Evolutionary conservation across 2,888 invertebrate species (phyloP).

Genomic region (Morpho achilles): DNA sequence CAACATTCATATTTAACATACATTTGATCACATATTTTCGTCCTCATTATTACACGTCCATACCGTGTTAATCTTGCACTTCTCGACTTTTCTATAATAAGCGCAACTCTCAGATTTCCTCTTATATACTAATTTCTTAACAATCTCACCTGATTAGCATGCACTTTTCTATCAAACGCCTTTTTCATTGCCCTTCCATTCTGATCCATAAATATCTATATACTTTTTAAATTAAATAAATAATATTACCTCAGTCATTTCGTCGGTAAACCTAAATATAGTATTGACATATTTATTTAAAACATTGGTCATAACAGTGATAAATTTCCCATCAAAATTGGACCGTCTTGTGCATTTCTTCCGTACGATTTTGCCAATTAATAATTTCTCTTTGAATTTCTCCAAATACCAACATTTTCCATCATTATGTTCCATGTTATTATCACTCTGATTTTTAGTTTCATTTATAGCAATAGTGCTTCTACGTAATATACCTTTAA

Average conservation of each 20-base stretch:
- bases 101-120: no score
- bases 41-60: no score
- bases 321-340: conserved; percentile 31
- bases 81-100: no score
- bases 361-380: conserved; percentile 20
- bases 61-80: no score
- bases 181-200: no score
- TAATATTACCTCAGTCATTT: conserved; percentile 41
- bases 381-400: conserved; percentile 10
- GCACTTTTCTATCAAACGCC: no score
- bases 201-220: not conserved
- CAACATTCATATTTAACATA: no score
- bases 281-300: conserved; percentile 40
- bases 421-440: not conserved
- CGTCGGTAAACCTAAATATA: conserved; percentile 40
- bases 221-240: not conserved
- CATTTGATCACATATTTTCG: no score
- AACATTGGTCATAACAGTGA: conserved; percentile 38
- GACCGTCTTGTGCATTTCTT: conserved; percentile 26
- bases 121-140: no score
- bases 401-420: conserved; percentile 23
- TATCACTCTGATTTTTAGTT: not conserved
- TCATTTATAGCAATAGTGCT: not conserved
- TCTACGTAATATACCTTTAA: conserved; percentile 14
- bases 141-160: no score